Conservation (phyloP, 2,888 invertebrate species). For the Lissocephala sabroskyi region DNA sequence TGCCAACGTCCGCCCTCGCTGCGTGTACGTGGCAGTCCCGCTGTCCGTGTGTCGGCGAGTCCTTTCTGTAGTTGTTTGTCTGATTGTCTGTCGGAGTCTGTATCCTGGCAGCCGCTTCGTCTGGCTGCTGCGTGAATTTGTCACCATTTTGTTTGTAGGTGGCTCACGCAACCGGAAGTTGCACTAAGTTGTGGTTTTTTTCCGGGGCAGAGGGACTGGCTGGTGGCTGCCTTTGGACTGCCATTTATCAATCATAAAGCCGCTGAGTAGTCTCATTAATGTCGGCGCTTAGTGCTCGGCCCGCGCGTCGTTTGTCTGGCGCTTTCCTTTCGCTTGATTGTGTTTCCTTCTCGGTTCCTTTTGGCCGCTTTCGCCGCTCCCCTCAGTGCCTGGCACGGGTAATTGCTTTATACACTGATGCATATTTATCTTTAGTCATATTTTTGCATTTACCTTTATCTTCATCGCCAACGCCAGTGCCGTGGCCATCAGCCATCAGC, state of each 20-base stretch:
- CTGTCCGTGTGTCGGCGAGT: not conserved
- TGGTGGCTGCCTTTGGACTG: constrained; percentile 5
- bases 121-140: constrained; percentile 37
- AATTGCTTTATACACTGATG: constrained; percentile 57
- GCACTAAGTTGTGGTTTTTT: constrained; percentile 12
- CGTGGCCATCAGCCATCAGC: no score
- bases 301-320: constrained; percentile 1
- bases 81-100: not conserved
- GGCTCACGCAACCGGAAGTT: constrained; percentile 19
- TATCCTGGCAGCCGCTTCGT: not conserved
- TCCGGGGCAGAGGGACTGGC: no score
- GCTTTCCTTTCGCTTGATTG: constrained; percentile 5
- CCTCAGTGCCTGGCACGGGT: no score
- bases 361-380: not conserved
- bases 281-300: constrained; percentile 29
- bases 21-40: not conserved
- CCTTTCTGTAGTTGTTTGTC: no score
- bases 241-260: constrained; percentile 57
- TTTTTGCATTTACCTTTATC: constrained; percentile 55
- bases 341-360: not conserved
- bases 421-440: constrained; percentile 53
- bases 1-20: constrained; percentile 10
- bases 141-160: constrained; percentile 36
- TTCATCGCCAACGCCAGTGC: not conserved
- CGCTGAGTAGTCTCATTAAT: constrained; percentile 48